Conservation (phyloP, 2,797 vertebrate species). For the Etheostoma perlongum region DNA sequence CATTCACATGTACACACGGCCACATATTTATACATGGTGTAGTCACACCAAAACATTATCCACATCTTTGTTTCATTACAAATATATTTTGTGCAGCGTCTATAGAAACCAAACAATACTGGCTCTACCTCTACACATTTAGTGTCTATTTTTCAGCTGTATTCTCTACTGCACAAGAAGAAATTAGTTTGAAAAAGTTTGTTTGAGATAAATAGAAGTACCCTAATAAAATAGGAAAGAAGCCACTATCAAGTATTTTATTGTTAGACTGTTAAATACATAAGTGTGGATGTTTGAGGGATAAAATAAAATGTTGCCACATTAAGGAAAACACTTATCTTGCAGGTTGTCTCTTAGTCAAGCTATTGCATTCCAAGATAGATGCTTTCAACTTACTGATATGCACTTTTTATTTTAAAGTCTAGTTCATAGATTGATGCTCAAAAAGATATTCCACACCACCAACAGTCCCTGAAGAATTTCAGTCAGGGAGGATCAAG, state of each 20-base stretch:
- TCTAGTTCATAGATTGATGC: not conserved
- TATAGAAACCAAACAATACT: conserved; percentile 1
- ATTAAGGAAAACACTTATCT: not conserved
- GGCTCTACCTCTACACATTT: not conserved
- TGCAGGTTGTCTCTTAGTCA: not conserved
- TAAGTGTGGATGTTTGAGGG: not conserved
- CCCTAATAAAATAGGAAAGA: not conserved
- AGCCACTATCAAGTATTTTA: not conserved
- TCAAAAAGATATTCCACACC: not conserved
- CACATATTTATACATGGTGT: not conserved
- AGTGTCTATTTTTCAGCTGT: not conserved
- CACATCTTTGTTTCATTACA: conserved; percentile 10
- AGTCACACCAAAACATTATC: not conserved
- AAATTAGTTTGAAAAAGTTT: not conserved
- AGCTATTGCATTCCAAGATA: not conserved
- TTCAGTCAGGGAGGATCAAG: conserved; percentile 1
- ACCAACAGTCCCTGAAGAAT: not conserved
- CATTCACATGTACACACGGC: not conserved
- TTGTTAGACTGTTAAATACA: not conserved
- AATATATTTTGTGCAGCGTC: not conserved
- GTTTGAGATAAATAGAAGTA: not conserved
- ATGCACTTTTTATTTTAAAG: not conserved
- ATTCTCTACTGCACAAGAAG: not conserved
- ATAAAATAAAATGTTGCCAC: not conserved
- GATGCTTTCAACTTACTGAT: not conserved